A percentile compares a stretch with the other conserved stretches of the same genome.
These are phyloP conservation scores for Kryphioiulus occultus DNA, from an alignment of 2,888 invertebrate species.

Conservation along the genomic window DNA sequence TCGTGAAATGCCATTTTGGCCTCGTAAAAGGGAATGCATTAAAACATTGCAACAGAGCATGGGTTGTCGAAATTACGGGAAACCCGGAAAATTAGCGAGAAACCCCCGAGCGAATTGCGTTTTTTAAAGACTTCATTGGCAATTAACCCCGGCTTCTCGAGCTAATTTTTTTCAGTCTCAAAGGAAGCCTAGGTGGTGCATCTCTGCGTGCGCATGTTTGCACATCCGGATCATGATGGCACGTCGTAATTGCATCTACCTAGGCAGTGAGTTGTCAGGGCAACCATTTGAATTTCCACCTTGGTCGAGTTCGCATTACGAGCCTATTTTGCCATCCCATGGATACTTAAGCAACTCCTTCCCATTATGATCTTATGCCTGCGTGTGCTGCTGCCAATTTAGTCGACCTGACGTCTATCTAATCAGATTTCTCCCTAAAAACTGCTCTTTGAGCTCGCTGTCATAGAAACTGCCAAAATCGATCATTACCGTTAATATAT, in stretches of 20 bases:
- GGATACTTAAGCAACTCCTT: background rate
- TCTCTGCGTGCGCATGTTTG: background rate
- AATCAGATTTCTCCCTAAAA: background rate
- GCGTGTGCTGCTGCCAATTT: background rate
- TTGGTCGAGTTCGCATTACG: conserved; percentile 2
- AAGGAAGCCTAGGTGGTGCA: conserved; percentile 33
- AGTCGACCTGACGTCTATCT: conserved; percentile 28
- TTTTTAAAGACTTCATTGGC: conserved; percentile 3
- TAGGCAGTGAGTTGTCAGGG: conserved; percentile 3
- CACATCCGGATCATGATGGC: conserved; percentile 27
- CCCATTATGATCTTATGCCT: background rate
- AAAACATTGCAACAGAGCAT: too few species aligned
- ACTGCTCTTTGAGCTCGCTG: conserved; percentile 2
- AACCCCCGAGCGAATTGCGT: background rate
- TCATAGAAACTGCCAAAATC: conserved; percentile 26
- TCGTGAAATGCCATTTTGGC: too few species aligned
- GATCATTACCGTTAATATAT: conserved; percentile 33
- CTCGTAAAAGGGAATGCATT: too few species aligned
- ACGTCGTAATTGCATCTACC: conserved; percentile 31
- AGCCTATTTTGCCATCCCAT: conserved; percentile 15
- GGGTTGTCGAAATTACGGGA: background rate
- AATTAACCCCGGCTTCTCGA: background rate
- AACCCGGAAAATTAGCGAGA: background rate
- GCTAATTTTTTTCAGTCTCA: background rate
- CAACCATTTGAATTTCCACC: conserved; percentile 36